These are phyloP conservation scores for Agapostemon virescens DNA, from an alignment of 2,888 invertebrate species.

Conservation along the genomic window DNA sequence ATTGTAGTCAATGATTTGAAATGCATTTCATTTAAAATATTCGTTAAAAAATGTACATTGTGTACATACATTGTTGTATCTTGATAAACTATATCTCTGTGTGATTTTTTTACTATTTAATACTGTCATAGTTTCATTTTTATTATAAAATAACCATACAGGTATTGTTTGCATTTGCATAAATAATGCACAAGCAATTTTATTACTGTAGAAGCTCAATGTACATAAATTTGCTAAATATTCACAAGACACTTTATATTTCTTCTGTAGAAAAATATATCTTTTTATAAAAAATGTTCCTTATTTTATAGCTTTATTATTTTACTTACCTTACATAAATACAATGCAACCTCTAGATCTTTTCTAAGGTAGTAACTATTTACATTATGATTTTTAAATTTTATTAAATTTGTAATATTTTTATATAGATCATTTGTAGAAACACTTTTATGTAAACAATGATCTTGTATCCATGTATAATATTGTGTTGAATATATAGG, in stretches of 20 bases:
- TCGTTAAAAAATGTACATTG: constrained; percentile 24
- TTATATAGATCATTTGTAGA: constrained; percentile 76
- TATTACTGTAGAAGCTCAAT: constrained; percentile 82
- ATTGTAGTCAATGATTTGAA: neutral
- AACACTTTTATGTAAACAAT: constrained; percentile 75
- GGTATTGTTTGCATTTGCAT: constrained; percentile 66
- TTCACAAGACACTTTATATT: constrained; percentile 84
- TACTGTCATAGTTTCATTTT: constrained; percentile 80
- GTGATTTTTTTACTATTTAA: constrained; percentile 80
- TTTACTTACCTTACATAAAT: constrained; percentile 80
- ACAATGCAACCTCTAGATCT: constrained; percentile 78
- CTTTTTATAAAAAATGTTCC: neutral
- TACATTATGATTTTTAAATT: constrained; percentile 73
- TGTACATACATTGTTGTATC: constrained; percentile 77
- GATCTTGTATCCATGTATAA: constrained; percentile 74
- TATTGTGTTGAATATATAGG: constrained; percentile 77
- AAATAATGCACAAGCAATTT: constrained; percentile 70
- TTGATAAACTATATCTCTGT: constrained; percentile 79
- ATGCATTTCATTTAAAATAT: neutral
- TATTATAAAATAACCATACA: constrained; percentile 81
- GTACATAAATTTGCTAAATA: constrained; percentile 86
- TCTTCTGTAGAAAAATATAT: constrained; percentile 75
- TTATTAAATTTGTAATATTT: constrained; percentile 74
- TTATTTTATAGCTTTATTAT: neutral
- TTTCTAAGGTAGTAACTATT: constrained; percentile 79